These are phyloP conservation scores for Corynorhinus townsendii DNA, from an alignment of 2,113 vertebrate species.

Conservation along the genomic window DNA sequence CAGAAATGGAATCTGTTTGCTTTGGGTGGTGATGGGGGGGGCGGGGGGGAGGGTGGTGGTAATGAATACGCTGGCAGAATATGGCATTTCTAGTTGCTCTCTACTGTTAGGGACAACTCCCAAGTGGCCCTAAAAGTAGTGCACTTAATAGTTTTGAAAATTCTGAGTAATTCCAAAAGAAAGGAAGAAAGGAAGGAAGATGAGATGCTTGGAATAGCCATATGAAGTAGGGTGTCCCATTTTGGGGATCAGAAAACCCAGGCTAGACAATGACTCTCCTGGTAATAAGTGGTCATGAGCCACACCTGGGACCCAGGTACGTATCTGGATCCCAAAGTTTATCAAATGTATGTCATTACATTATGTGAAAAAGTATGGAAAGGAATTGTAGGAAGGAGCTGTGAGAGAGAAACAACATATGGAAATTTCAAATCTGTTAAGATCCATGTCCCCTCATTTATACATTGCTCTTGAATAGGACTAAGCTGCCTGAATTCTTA, in stretches of 20 bases:
- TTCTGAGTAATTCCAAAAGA: background rate
- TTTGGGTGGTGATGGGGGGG: background rate
- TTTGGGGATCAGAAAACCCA: background rate
- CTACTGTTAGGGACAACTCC: background rate
- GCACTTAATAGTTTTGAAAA: background rate
- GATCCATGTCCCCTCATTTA: background rate
- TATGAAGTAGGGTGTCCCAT: background rate
- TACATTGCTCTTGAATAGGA: background rate
- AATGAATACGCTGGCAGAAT: background rate
- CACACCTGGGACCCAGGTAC: background rate
- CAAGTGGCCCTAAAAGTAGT: background rate
- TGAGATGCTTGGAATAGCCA: background rate
- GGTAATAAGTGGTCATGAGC: background rate
- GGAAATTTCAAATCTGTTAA: background rate
- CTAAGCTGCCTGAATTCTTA: constrained; percentile 53
- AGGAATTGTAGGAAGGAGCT: background rate
- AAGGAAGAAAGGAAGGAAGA: background rate
- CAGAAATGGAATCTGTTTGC: background rate
- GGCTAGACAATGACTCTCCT: background rate
- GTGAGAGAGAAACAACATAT: background rate
- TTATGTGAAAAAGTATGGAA: background rate
- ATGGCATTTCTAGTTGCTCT: background rate
- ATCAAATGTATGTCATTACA: background rate
- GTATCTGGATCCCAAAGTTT: background rate
- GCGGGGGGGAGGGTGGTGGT: background rate